phyloP scores from a whole-genome alignment of 2,888 invertebrate genomes.

The Strigamia transsilvanica region DNA sequence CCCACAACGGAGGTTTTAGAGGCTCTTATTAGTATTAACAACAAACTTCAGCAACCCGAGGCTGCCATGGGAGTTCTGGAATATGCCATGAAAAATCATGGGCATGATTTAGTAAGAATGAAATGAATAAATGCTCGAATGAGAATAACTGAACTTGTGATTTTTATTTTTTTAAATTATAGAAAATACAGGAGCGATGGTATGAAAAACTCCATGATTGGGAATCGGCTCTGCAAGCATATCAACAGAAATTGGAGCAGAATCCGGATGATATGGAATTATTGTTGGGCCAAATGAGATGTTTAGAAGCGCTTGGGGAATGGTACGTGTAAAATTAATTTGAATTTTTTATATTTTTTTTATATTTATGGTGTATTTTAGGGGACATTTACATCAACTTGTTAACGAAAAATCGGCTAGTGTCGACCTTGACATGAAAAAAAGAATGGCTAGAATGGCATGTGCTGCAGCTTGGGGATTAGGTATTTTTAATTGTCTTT shows the following conservation, averaged over 20 bases:
- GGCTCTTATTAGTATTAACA: constrained; percentile 91
- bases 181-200: constrained; percentile 84
- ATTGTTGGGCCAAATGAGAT: constrained; percentile 91
- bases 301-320: constrained; percentile 94
- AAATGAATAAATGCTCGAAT: background rate
- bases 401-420: constrained; percentile 81
- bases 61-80: constrained; percentile 92
- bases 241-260: constrained; percentile 76
- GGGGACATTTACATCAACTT: constrained; percentile 76
- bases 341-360: background rate
- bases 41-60: constrained; percentile 97
- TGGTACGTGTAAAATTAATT: constrained; percentile 72
- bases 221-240: constrained; percentile 92
- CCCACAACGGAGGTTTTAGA: constrained; percentile 89
- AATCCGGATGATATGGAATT: constrained; percentile 76
- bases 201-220: constrained; percentile 99
- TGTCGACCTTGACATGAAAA: constrained; percentile 65
- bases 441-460: constrained; percentile 84
- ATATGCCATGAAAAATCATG: constrained; percentile 84
- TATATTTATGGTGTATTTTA: constrained; percentile 55
- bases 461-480: constrained; percentile 94
- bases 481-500: constrained; percentile 62
- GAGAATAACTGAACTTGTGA: background rate
- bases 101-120: constrained; percentile 66
- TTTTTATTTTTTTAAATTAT: constrained; percentile 51